Evolutionary conservation across 2,113 vertebrate species (phyloP).

Genomic region (Mesocricetus auratus): DNA sequence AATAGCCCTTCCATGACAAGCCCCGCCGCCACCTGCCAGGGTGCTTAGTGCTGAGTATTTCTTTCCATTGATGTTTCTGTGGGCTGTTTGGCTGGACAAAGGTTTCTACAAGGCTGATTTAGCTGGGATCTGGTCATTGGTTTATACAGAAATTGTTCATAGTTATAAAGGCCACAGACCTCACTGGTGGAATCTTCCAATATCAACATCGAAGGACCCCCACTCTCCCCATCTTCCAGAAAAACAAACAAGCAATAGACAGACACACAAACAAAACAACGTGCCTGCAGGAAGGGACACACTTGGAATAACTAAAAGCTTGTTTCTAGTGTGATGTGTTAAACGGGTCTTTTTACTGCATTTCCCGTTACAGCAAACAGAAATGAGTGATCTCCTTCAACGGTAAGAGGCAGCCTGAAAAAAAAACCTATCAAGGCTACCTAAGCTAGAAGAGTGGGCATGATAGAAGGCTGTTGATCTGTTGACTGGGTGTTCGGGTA

Average conservation of each 20-base stretch:
- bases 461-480: background rate
- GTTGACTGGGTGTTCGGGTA: background rate
- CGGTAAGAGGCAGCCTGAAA: background rate
- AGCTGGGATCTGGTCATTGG: background rate
- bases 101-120: conserved; percentile 51
- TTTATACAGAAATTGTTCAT: conserved; percentile 52
- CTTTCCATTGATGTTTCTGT: conserved; percentile 70
- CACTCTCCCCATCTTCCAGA: conserved; percentile 34
- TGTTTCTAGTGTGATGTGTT: background rate
- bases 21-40: background rate
- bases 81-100: conserved; percentile 39
- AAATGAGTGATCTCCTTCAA: conserved; percentile 19
- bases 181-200: conserved; percentile 49
- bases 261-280: background rate
- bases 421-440: background rate
- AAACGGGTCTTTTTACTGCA: conserved; percentile 31
- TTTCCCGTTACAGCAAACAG: conserved; percentile 23
- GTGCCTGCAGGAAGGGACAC: background rate
- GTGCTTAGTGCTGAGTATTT: conserved; percentile 65
- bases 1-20: background rate
- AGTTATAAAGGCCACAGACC: conserved; percentile 60
- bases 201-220: conserved; percentile 24
- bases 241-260: background rate
- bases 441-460: background rate
- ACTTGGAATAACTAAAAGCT: conserved; percentile 19